Percentiles rank a stretch among this genome's conserved stretches.
phyloP scores from a whole-genome alignment of 2,797 vertebrate genomes.

The Remorina albescens region DNA sequence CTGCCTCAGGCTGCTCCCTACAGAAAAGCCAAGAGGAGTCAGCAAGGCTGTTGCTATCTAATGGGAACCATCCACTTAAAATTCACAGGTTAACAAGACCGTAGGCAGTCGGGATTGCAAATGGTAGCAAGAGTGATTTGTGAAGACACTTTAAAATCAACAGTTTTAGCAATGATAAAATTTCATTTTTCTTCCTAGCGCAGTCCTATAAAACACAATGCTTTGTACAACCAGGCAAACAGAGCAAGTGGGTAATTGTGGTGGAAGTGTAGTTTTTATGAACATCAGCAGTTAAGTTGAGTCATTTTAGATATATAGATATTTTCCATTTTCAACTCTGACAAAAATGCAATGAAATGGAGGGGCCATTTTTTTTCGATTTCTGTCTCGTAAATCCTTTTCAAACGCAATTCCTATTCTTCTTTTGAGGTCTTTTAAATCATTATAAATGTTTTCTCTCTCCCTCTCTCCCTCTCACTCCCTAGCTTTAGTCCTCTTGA shows the following conservation, averaged over 20 bases:
- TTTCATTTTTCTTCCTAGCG: slow-evolving; percentile 49
- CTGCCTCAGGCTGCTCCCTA: slow-evolving; percentile 65
- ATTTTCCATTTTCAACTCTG: slow-evolving; percentile 79
- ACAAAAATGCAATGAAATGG: slow-evolving; percentile 78
- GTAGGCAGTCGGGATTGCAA: slow-evolving; percentile 60
- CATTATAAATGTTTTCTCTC: slow-evolving; percentile 86
- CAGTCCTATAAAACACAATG: slow-evolving; percentile 56
- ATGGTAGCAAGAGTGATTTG: slow-evolving; percentile 60
- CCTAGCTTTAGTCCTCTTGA: slow-evolving; percentile 91
- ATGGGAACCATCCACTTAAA: slow-evolving; percentile 69
- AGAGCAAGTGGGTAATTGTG: slow-evolving; percentile 57
- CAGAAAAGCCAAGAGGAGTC: slow-evolving; percentile 74
- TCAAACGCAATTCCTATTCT: slow-evolving; percentile 82
- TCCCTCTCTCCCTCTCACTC: slow-evolving; percentile 62
- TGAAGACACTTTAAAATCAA: slow-evolving; percentile 61
- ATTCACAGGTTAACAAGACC: slow-evolving; percentile 77
- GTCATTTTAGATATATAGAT: slow-evolving; percentile 74
- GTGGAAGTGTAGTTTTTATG: slow-evolving; percentile 51
- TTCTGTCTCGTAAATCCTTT: slow-evolving; percentile 76
- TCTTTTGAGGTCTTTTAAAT: slow-evolving; percentile 87
- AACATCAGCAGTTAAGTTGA: slow-evolving; percentile 68
- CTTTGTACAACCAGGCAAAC: slow-evolving; percentile 38
- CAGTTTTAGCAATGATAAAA: slow-evolving; percentile 65
- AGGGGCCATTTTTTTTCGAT: slow-evolving; percentile 74
- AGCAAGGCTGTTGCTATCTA: slow-evolving; percentile 63